Evolutionary conservation across 2,888 invertebrate species (phyloP).

Genomic region (Drosophila maculinotata): DNA sequence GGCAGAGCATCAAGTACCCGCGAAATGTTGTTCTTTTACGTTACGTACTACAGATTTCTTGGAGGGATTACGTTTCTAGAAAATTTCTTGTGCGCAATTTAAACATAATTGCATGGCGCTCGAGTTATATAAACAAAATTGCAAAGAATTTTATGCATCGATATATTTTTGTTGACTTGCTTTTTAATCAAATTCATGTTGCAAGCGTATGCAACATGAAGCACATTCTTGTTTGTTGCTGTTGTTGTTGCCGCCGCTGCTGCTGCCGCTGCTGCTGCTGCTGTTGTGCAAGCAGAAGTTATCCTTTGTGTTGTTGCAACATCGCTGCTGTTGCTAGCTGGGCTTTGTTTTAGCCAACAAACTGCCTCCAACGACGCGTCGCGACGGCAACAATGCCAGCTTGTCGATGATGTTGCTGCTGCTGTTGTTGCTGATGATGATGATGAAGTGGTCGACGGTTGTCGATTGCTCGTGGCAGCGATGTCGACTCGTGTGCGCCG

Average conservation of each 20-base stretch:
- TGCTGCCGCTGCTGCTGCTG: neutral
- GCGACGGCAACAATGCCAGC: slow-evolving; percentile 35
- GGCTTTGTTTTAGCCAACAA: slow-evolving; percentile 76
- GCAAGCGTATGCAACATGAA: slow-evolving; percentile 9
- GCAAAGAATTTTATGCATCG: too few species aligned
- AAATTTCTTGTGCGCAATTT: too few species aligned
- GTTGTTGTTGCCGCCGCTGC: neutral
- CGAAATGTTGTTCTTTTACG: too few species aligned
- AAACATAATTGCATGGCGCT: too few species aligned
- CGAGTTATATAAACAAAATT: too few species aligned
- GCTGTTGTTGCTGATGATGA: slow-evolving; percentile 61
- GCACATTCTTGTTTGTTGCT: neutral
- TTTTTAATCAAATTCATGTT: neutral
- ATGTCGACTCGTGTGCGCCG: slow-evolving; percentile 62
- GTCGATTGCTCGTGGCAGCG: slow-evolving; percentile 50
- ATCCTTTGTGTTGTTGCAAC: slow-evolving; percentile 5
- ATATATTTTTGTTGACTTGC: too few species aligned
- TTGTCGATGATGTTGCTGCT: slow-evolving; percentile 70
- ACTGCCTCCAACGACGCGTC: slow-evolving; percentile 25
- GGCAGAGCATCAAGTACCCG: too few species aligned
- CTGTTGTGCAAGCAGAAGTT: neutral
- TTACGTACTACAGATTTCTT: too few species aligned
- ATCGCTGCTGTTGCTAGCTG: slow-evolving; percentile 14
- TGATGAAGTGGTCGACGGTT: slow-evolving; percentile 15
- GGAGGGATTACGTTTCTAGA: too few species aligned